Conservation (phyloP, 1,140 invertebrate species). For the Streblospio benedicti region DNA sequence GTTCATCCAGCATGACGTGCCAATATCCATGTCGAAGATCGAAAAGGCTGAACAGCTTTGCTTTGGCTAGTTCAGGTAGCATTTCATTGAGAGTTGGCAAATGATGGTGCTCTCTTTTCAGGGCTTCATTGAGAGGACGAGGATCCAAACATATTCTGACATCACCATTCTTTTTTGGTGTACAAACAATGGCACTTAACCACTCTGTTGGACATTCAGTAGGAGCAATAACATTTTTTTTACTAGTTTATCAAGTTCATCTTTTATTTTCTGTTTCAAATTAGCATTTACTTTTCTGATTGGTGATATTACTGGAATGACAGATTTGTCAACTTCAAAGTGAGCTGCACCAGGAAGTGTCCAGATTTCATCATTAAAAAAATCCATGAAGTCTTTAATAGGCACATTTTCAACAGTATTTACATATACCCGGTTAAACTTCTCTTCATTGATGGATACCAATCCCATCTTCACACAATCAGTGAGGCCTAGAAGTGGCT, state of each 20-base stretch:
- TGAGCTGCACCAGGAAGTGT: no score
- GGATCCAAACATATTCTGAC: slow-evolving; percentile 1
- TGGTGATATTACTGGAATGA: no score
- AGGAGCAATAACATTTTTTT: background rate
- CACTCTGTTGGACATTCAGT: background rate
- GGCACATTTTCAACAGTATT: no score
- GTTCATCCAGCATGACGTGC: slow-evolving; percentile 23
- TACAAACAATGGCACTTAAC: background rate
- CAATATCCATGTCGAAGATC: slow-evolving; percentile 25
- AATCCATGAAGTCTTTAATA: no score
- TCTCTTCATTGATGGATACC: no score
- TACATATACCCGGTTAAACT: no score
- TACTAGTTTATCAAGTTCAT: background rate
- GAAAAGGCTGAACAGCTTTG: slow-evolving; percentile 23
- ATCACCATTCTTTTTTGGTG: background rate
- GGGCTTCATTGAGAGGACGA: background rate
- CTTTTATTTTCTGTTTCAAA: background rate
- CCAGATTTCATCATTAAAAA: no score
- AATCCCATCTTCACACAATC: no score
- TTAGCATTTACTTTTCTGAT: no score
- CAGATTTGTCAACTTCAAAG: no score
- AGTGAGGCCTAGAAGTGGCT: no score
- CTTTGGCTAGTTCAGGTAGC: slow-evolving; percentile 21
- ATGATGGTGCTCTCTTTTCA: background rate
- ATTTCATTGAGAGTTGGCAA: slow-evolving; percentile 27